phyloP scores from a whole-genome alignment of 1,140 invertebrate species.

The Aricia agestis region DNA sequence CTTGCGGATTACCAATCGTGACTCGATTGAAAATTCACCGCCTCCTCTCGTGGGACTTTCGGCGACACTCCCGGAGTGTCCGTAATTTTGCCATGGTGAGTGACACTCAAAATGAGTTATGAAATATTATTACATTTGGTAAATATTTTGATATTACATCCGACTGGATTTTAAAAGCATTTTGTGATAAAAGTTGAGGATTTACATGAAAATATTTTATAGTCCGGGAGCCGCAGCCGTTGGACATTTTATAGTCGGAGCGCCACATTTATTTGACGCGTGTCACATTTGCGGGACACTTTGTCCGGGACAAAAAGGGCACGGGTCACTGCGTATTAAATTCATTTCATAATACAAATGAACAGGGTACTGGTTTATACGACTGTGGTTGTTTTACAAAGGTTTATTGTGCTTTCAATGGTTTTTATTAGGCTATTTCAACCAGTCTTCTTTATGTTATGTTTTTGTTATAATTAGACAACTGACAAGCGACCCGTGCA shows the following conservation, averaged over 20 bases:
- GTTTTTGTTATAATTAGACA: not conserved
- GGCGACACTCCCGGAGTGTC: too few species aligned
- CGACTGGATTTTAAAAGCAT: too few species aligned
- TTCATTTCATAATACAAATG: not conserved
- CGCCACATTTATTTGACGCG: not conserved
- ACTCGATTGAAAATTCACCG: too few species aligned
- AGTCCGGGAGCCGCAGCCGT: not conserved
- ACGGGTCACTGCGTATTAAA: not conserved
- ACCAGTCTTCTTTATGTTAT: not conserved
- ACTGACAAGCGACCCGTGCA: too few species aligned
- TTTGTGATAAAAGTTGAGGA: too few species aligned
- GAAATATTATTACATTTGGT: too few species aligned
- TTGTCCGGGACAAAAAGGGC: not conserved
- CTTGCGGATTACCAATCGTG: too few species aligned
- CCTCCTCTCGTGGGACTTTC: too few species aligned
- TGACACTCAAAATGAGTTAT: too few species aligned
- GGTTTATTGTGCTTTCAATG: not conserved
- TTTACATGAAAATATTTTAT: not conserved
- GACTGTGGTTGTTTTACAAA: not conserved
- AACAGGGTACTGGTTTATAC: not conserved
- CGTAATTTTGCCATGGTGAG: too few species aligned
- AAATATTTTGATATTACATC: too few species aligned
- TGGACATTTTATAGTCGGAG: not conserved
- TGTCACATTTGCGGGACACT: not conserved
- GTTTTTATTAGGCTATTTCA: not conserved